Percentiles rank a stretch among this genome's conserved stretches.
phyloP scores from a whole-genome alignment of 2,888 invertebrate species.

The Troilus luridus region DNA sequence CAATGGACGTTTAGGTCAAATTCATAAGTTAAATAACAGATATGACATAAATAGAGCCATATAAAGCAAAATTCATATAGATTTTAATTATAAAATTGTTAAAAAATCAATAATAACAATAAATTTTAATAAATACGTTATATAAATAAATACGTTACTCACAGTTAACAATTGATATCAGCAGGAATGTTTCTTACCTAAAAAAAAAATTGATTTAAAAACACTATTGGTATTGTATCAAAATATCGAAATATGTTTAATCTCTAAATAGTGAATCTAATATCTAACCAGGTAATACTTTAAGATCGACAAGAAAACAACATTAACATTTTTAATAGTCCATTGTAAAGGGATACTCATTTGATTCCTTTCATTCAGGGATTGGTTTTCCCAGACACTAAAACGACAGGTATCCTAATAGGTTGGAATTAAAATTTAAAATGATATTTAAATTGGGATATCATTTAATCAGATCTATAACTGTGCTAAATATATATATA shows the following conservation, averaged over 20 bases:
- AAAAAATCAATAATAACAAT: too few species aligned
- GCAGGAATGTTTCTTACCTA: neutral
- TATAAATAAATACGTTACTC: neutral
- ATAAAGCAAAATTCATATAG: too few species aligned
- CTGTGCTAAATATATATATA: too few species aligned
- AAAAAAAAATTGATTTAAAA: neutral
- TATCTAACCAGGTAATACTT: too few species aligned
- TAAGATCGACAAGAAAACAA: neutral
- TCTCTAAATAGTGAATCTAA: too few species aligned
- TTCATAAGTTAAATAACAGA: neutral
- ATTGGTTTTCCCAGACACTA: neutral
- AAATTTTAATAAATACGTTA: too few species aligned
- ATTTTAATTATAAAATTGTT: too few species aligned
- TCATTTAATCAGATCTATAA: neutral
- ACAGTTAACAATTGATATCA: neutral
- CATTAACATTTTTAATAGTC: neutral
- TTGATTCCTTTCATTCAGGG: neutral
- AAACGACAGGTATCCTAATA: neutral
- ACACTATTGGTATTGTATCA: too few species aligned
- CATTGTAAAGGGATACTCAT: neutral
- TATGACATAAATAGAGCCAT: too few species aligned
- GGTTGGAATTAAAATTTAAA: neutral
- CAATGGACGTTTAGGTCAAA: neutral
- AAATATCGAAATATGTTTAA: too few species aligned
- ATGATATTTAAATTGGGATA: neutral